Evolutionary conservation across 1,140 invertebrate genomes (phyloP).

Genomic region (Gonioctena quinquepunctata): DNA sequence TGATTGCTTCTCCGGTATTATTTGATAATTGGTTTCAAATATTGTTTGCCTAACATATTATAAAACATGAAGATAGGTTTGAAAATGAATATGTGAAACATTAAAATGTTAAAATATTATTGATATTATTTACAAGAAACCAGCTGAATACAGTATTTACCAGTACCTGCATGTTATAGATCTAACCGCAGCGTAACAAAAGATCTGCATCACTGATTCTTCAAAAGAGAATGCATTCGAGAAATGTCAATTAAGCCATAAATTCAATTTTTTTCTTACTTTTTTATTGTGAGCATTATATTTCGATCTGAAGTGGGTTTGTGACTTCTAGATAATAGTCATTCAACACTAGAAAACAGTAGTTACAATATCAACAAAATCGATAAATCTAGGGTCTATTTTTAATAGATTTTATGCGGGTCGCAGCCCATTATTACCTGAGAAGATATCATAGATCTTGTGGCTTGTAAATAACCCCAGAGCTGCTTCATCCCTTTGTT

Average conservation of each 20-base stretch:
- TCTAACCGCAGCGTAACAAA: too few species aligned
- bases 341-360: neutral
- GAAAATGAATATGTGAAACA: too few species aligned
- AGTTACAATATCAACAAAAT: too few species aligned
- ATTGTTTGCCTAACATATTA: too few species aligned
- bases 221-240: neutral
- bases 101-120: too few species aligned
- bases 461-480: conserved; percentile 13
- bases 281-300: neutral
- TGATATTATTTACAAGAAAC: too few species aligned
- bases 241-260: neutral
- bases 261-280: neutral
- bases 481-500: conserved; percentile 28
- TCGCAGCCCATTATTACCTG: neutral
- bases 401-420: neutral
- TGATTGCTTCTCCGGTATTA: too few species aligned
- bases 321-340: neutral
- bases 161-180: too few species aligned
- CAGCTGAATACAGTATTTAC: too few species aligned
- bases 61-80: too few species aligned
- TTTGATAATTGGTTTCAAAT: too few species aligned
- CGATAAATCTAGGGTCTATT: neutral
- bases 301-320: neutral
- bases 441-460: conserved; percentile 8
- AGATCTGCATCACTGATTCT: neutral